Percentiles rank a stretch among this genome's conserved stretches.
Evolutionary conservation across 2,797 vertebrate species (phyloP).

Genomic region (Phrynocephalus forsythii): DNA sequence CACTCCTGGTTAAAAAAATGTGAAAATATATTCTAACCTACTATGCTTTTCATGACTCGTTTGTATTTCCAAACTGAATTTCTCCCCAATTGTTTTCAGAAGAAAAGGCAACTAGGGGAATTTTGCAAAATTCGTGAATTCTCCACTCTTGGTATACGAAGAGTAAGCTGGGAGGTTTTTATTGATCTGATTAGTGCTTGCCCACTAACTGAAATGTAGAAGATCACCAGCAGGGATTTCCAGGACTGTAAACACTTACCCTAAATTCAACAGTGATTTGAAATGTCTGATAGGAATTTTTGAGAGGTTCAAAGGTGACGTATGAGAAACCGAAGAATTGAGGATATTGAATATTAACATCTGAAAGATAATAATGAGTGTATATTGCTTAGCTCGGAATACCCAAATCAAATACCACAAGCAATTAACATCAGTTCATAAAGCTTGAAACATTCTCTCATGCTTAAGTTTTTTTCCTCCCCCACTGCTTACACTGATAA

Average conservation of each 20-base stretch:
- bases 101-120: not conserved
- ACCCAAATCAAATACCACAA: constrained; percentile 24
- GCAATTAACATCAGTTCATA: no score
- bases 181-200: not conserved
- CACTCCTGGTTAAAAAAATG: not conserved
- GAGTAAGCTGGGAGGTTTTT: not conserved
- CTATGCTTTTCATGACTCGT: not conserved
- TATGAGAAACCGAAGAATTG: constrained; percentile 93
- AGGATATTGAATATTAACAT: constrained; percentile 88
- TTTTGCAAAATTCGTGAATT: not conserved
- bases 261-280: constrained; percentile 94
- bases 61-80: not conserved
- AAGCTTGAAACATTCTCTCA: not conserved
- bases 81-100: not conserved
- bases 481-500: no score
- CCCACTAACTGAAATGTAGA: not conserved
- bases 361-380: constrained; percentile 76
- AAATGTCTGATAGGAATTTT: constrained; percentile 94
- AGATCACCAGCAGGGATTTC: not conserved
- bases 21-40: not conserved
- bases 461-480: no score
- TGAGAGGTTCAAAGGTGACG: constrained; percentile 94
- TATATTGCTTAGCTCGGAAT: constrained; percentile 35
- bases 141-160: not conserved
- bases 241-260: constrained; percentile 77